Base-by-base conservation (phyloP, 1,140 invertebrate species). In the Tetramorium parvispinum region DNA sequence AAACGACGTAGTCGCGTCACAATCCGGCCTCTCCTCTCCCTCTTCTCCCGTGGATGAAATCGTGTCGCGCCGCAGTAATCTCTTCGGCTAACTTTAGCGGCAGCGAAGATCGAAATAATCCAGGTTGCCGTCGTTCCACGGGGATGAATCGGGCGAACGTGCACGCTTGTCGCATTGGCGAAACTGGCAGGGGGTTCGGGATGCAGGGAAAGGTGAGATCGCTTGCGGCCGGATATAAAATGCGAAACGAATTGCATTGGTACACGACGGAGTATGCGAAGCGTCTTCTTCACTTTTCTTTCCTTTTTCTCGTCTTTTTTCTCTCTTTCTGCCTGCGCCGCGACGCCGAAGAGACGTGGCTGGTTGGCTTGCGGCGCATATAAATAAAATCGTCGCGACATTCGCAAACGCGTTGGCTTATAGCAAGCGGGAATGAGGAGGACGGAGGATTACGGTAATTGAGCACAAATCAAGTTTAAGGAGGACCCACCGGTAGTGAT, bases 391-490 rank as follows among this genome's bases (percentile, higher is more conserved):
- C 92, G 93, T 93, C 92, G 92, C 92, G 93, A 93, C 92, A 91
- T 59, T 32, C 61, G 65, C 65, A 57, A 49, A 61, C 87, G 75
- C 57, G 88, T 86, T 79, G 90, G 85, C 85, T 90, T 90, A 87
- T 85, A 85, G 89, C 88, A 86, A 37, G 61, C 18, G 32, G 13
- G 66, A 40, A 8, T 5, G 49, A 40, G 71, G 8, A 37, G 59
- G 59, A 49, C 46, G 24, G 79, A 70, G 73, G 55, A 87, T 43
- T 92, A 87, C 91, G 93, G 93, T 95, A 95, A 95, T 95, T 95
- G 95, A 94, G 92, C 95, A 95, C 94, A 95, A 95, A 95, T 95
- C 95, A 95, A 94, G 93, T 95, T 87, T 90, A 90, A 90, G 89
- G 88, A 90, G 89, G 73, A 53, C 66, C 83, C 46, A 66, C 78